Evolutionary conservation across 53 echinoderm and acorn worm species (phyloP).

Genomic region (Temnopleurus reevesii): DNA sequence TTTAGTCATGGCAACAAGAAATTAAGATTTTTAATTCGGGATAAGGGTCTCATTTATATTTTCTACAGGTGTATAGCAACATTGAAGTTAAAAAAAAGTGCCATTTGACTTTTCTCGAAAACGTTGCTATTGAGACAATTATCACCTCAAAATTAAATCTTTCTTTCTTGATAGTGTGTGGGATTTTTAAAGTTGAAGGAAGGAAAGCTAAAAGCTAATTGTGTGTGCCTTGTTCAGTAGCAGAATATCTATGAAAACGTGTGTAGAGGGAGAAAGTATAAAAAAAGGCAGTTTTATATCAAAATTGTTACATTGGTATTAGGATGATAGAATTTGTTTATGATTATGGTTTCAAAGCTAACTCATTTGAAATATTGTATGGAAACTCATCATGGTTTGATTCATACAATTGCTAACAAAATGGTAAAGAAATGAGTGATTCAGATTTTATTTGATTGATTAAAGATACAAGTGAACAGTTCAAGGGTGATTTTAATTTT

Average conservation of each 20-base stretch:
- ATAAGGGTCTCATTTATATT: too few relatives aligned
- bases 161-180: not conserved
- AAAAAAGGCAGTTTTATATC: not conserved
- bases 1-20: not conserved
- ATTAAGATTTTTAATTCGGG: too few relatives aligned
- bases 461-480: not conserved
- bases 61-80: too few relatives aligned
- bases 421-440: not conserved
- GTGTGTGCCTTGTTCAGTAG: constrained; percentile 37
- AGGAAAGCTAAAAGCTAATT: constrained; percentile 14
- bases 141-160: not conserved
- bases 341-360: not conserved
- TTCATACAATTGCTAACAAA: not conserved
- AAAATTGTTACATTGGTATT: not conserved
- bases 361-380: not conserved
- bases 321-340: not conserved
- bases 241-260: not conserved
- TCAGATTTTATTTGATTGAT: not conserved
- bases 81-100: too few relatives aligned
- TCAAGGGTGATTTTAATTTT: not conserved
- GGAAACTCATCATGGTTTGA: not conserved
- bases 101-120: too few relatives aligned
- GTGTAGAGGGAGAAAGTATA: not conserved
- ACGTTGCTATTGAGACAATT: too few relatives aligned
- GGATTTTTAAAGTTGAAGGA: not conserved